A percentile compares a stretch with the other conserved stretches of the same genome.
Evolutionary conservation across 2,797 vertebrate species (phyloP).

Genomic region (Sebastes aleutianus): DNA sequence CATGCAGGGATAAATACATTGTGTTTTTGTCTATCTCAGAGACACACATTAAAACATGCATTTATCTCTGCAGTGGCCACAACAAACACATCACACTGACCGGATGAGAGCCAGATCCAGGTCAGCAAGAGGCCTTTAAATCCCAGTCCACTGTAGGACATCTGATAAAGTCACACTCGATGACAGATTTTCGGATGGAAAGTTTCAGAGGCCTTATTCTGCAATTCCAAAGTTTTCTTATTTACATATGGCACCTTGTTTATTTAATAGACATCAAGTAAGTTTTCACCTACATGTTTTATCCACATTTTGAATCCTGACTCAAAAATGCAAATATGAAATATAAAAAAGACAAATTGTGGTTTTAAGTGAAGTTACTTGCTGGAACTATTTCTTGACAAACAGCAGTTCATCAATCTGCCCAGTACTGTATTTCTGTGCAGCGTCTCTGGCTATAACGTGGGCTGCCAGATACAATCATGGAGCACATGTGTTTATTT

Average conservation of each 20-base stretch:
- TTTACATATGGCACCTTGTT: background rate
- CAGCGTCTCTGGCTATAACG: too few relatives aligned
- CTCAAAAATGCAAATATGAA: background rate
- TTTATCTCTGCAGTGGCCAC: conserved; percentile 21
- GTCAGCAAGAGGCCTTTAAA: background rate
- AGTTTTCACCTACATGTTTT: background rate
- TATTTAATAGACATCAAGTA: background rate
- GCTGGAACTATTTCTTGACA: too few relatives aligned
- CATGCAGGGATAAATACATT: background rate
- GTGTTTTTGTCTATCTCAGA: background rate
- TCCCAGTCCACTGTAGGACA: background rate
- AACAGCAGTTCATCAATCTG: background rate
- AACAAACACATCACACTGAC: background rate
- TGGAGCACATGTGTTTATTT: too few relatives aligned
- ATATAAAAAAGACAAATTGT: background rate
- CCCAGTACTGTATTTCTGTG: too few relatives aligned
- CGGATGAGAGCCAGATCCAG: background rate
- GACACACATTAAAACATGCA: background rate
- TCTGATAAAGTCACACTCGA: background rate
- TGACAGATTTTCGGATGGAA: background rate
- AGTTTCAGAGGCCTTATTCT: background rate
- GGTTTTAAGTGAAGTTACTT: too few relatives aligned
- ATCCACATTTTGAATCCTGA: background rate
- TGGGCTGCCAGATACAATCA: too few relatives aligned
- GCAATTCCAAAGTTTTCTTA: background rate